These are phyloP conservation scores for Salpingus planirostris DNA, from an alignment of 2,888 invertebrate species.

Conservation along the genomic window DNA sequence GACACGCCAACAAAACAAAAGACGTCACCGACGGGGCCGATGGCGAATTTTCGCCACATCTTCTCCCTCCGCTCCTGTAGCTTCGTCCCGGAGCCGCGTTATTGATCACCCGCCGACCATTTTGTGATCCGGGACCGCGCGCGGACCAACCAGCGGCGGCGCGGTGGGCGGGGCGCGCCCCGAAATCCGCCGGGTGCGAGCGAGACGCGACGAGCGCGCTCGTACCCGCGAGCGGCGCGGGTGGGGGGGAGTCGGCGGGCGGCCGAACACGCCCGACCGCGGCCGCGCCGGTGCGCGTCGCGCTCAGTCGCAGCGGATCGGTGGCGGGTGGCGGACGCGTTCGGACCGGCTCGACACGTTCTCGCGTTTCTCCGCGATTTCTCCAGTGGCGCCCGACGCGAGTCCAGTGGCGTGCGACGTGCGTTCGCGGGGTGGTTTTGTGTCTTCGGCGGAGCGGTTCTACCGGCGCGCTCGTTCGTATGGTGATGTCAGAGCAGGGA, in stretches of 20 bases:
- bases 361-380: no score
- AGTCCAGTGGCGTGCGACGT: slow-evolving; percentile 2
- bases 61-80: no score
- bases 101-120: slow-evolving; percentile 42
- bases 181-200: slow-evolving; percentile 29
- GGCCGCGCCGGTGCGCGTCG: slow-evolving; percentile 15
- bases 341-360: no score
- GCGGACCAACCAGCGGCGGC: slow-evolving; percentile 28
- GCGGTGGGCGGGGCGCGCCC: slow-evolving; percentile 26
- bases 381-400: no score
- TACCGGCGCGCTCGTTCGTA: slow-evolving; percentile 40
- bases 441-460: slow-evolving; percentile 20
- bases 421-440: slow-evolving; percentile 2
- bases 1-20: no score
- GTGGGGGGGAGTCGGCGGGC: slow-evolving; percentile 17
- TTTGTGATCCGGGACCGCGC: slow-evolving; percentile 34
- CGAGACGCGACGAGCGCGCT: slow-evolving; percentile 22
- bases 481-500: slow-evolving; percentile 59
- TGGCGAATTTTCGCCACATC: no score
- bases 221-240: slow-evolving; percentile 19
- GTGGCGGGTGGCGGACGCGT: slow-evolving; percentile 13
- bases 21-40: no score
- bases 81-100: slow-evolving; percentile 25
- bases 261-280: slow-evolving; percentile 20
- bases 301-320: slow-evolving; percentile 16